Evolutionary conservation across 1,140 invertebrate genomes (phyloP).

Genomic region (Bombus picipes): DNA sequence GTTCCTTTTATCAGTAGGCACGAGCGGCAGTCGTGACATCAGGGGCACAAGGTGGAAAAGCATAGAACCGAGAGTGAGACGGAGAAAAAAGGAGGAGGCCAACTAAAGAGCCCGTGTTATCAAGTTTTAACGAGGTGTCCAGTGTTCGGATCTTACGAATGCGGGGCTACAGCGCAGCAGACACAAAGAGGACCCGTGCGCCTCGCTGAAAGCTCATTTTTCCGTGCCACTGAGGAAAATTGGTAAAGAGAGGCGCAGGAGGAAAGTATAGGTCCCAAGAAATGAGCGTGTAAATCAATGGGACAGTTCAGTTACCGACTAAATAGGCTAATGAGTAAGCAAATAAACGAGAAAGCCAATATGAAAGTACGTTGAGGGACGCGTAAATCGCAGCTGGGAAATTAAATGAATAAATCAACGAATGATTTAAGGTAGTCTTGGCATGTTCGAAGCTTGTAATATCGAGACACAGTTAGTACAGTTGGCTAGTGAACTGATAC

Average conservation of each 20-base stretch:
- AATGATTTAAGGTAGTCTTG: not conserved
- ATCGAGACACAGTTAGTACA: too few relatives aligned
- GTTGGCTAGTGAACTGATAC: too few relatives aligned
- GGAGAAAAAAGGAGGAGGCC: not conserved
- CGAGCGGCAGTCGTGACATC: slow-evolving; percentile 22
- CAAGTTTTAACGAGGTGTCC: slow-evolving; percentile 61
- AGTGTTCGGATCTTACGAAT: slow-evolving; percentile 30
- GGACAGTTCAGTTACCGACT: not conserved
- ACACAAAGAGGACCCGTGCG: slow-evolving; percentile 15
- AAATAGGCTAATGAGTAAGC: slow-evolving; percentile 10
- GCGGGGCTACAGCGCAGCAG: slow-evolving; percentile 26
- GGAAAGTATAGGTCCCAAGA: not conserved
- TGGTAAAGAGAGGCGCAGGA: not conserved
- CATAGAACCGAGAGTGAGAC: not conserved
- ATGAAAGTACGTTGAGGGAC: not conserved
- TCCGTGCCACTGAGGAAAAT: not conserved
- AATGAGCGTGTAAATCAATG: not conserved
- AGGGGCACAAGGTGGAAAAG: not conserved
- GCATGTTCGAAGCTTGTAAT: too few relatives aligned
- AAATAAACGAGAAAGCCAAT: not conserved
- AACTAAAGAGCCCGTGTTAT: slow-evolving; percentile 27
- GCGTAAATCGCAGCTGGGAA: not conserved
- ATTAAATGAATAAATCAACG: not conserved
- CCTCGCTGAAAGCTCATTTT: slow-evolving; percentile 11
- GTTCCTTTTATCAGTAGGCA: slow-evolving; percentile 26